Conservation (phyloP, 2,888 invertebrate genomes). For the Campoletis raptor region DNA sequence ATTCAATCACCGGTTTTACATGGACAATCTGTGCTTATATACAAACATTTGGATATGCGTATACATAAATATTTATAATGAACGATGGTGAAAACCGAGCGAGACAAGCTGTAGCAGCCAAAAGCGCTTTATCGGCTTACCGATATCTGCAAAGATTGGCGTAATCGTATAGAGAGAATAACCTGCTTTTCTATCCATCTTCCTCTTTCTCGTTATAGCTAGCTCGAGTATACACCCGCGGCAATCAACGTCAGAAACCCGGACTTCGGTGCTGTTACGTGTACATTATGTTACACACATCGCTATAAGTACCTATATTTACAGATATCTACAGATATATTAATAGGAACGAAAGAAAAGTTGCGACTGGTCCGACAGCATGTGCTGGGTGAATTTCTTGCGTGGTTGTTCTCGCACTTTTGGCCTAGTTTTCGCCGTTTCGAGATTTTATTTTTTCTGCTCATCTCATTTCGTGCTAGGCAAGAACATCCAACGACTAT, state of each 20-base stretch:
- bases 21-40: constrained; percentile 27
- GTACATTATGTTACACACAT: constrained; percentile 50
- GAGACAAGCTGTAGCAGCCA: constrained; percentile 34
- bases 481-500: neutral
- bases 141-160: constrained; percentile 59
- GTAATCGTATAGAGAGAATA: constrained; percentile 52
- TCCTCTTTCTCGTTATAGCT: constrained; percentile 19
- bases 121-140: constrained; percentile 52
- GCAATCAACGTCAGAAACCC: constrained; percentile 38
- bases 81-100: constrained; percentile 49
- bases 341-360: constrained; percentile 50
- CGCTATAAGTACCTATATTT: neutral
- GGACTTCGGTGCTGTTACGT: constrained; percentile 54
- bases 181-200: constrained; percentile 34
- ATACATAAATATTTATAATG: constrained; percentile 61
- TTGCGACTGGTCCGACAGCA: constrained; percentile 62
- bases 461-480: neutral
- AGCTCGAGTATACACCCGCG: constrained; percentile 28
- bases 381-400: constrained; percentile 44
- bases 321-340: constrained; percentile 5
- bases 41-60: neutral
- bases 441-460: constrained; percentile 41
- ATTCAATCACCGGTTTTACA: constrained; percentile 15
- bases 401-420: constrained; percentile 71
- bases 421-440: constrained; percentile 69